A percentile compares a stretch with the other conserved stretches of the same genome.
These are phyloP conservation scores for Cataglyphis livida DNA, from an alignment of 2,888 invertebrate species.

Conservation along the genomic window DNA sequence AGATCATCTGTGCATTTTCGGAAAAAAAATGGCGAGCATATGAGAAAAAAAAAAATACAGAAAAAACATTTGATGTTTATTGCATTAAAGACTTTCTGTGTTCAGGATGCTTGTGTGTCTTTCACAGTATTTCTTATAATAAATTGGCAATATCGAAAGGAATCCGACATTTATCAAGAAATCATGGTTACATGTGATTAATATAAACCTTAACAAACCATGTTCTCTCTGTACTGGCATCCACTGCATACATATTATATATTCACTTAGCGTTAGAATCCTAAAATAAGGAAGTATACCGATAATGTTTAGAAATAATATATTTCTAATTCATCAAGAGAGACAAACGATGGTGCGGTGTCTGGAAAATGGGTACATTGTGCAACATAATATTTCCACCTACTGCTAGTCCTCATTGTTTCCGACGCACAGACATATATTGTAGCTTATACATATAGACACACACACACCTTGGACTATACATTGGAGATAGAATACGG, in stretches of 20 bases:
- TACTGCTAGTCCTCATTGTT: constrained; percentile 65
- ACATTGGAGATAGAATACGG: constrained; percentile 62
- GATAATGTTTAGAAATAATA: constrained; percentile 79
- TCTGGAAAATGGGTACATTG: constrained; percentile 66
- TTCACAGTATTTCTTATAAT: constrained; percentile 62
- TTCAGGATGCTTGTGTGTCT: constrained; percentile 69
- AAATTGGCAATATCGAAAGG: constrained; percentile 60
- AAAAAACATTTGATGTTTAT: constrained; percentile 57
- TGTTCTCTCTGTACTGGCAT: constrained; percentile 67
- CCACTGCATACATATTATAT: constrained; percentile 60
- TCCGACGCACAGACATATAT: constrained; percentile 67
- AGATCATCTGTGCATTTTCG: constrained; percentile 76
- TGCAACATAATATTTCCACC: constrained; percentile 61
- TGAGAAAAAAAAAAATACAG: constrained; percentile 47
- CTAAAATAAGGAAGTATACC: constrained; percentile 69
- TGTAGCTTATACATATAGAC: constrained; percentile 50
- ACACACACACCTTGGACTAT: constrained; percentile 61
- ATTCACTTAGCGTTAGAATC: constrained; percentile 68
- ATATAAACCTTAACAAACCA: constrained; percentile 41
- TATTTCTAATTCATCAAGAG: constrained; percentile 78
- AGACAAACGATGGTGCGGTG: constrained; percentile 70
- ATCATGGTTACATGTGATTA: constrained; percentile 26
- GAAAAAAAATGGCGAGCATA: constrained; percentile 60
- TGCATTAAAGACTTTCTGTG: constrained; percentile 67
- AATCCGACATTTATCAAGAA: constrained; percentile 45